Evolutionary conservation across 2,888 invertebrate species (phyloP).

Genomic region (Drosophila kokeensis): DNA sequence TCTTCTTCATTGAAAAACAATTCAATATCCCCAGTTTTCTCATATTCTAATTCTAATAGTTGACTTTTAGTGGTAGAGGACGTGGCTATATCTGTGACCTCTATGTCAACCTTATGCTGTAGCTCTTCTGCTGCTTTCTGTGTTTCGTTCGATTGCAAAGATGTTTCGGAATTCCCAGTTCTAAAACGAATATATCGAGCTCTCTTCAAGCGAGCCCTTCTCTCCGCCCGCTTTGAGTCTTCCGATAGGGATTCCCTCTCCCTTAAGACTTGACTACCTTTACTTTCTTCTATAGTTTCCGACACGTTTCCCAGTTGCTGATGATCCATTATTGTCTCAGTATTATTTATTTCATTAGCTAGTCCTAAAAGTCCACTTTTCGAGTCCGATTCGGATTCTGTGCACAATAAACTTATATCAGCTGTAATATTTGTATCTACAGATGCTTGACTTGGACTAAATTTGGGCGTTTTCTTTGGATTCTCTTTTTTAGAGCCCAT

Average conservation of each 20-base stretch:
- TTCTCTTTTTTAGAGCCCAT: slow-evolving; percentile 2
- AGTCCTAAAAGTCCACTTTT: background rate
- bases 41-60: background rate
- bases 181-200: slow-evolving; percentile 21
- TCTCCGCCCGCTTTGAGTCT: background rate
- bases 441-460: background rate
- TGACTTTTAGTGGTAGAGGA: background rate
- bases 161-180: slow-evolving; percentile 2
- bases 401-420: background rate
- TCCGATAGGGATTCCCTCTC: background rate
- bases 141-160: background rate
- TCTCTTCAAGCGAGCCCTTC: slow-evolving; percentile 15
- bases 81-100: background rate
- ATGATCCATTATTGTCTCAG: background rate
- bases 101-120: background rate
- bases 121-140: background rate
- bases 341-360: background rate
- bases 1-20: background rate
- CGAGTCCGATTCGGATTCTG: background rate
- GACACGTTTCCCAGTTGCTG: background rate
- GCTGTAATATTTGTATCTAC: background rate
- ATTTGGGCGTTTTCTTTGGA: background rate
- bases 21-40: slow-evolving; percentile 1
- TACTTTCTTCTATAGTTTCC: background rate
- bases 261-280: background rate